Base-by-base conservation (phyloP, 2,888 invertebrate genomes). In the Stictocephala bisonia region DNA sequence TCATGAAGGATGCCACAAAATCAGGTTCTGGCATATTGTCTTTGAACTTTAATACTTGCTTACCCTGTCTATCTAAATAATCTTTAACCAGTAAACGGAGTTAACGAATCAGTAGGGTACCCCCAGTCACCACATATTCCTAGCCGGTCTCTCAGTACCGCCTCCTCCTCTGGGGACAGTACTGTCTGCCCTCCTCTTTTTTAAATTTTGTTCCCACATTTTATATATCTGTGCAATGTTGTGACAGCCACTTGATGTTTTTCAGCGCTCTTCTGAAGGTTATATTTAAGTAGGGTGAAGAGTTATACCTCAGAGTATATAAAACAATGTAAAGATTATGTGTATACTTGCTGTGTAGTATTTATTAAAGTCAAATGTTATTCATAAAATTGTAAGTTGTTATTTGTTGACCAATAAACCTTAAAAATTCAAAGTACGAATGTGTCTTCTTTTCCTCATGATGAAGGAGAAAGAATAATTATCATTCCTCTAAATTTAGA, bases 51-150 rank as follows among this genome's bases (percentile, higher is more conserved):
- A 22, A 48, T 48, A 77, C 76, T 7, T 20, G 51, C 41, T 75
- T 50, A 7, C 79, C 79, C 15, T 26, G 20, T 26, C 75, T 27
- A 51, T 80, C 78, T 24, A 80, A 72, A 75, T 78, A 80, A n/a
- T 41, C 71, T 71, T 80, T 80, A 3, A 76, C 77, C 44, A 80
- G 41, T 64, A 77, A 56, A 60, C 77, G 29, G 26, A 44, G 79
- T 79, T 15, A 73, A 26, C 0, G 69, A 20, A 74, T 73, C 74
- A 48, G 79, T 66, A 6, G 78, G 78, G 72, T 76, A 78, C 7
- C 78, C 76, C 76, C 78, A 79, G 27, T 78, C 76, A 11, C 75
- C 67, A 77, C 79, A 78, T 26, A 75, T 60, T 4, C 51, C 13
- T 3, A 74, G 71, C 1, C 72, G 22, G 20, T 71, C 56, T 24